Evolutionary conservation across 92 coral and sea anemone genomes (phyloP), one percentile per base, ranked within the genome.

Genomic region (Bergia sp.): DNA sequence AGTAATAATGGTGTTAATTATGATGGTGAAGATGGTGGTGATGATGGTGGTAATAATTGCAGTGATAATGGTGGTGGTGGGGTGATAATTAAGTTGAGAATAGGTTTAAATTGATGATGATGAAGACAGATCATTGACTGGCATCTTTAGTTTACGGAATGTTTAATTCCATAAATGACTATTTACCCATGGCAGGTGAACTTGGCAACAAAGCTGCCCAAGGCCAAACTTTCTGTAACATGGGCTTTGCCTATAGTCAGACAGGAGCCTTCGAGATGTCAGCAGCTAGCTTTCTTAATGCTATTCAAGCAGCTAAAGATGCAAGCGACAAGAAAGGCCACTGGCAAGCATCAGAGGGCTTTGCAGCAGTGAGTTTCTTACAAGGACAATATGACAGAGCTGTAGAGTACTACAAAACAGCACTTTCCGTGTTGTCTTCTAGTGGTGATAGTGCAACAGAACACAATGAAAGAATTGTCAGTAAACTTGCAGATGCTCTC

Each of bases 211-310:
- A 96, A 85, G 91, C 94, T 65, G 97, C 98, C 45, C 97, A 95
- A 91, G 99, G 99, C 4, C 99, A 97, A 82, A 87, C 94, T 13
- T 94, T 94, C 90, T 94, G 99, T 81, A 97, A 97, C 90, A 94
- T 95, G 95, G 99, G 99, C 12, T 97, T 94, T 93, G 99, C 99
- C 2, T 93, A 91, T 67, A 93, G 99, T 73, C 99, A 97, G 83
- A 94, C 95, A 49, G 96, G 97, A 82, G 91, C 92, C 80, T 92
- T 90, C 84, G 94, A 94, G 47, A 85, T 88, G 16, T 94, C 99
- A 40, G 89, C 92, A 76, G 94, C 92, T 41, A 94, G 95, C 58
- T 97, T 97, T 42, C 79, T 89, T 11, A 96, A 94, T 90, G 99
- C 99, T 18, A 88, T 95, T 72, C 97, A 97, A 86, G 98, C 97